Percentiles rank a stretch among this genome's conserved stretches.
Conservation (phyloP, 37 sponge, comb jelly and placozoan species). For the Diacarnus erythraeanus region DNA sequence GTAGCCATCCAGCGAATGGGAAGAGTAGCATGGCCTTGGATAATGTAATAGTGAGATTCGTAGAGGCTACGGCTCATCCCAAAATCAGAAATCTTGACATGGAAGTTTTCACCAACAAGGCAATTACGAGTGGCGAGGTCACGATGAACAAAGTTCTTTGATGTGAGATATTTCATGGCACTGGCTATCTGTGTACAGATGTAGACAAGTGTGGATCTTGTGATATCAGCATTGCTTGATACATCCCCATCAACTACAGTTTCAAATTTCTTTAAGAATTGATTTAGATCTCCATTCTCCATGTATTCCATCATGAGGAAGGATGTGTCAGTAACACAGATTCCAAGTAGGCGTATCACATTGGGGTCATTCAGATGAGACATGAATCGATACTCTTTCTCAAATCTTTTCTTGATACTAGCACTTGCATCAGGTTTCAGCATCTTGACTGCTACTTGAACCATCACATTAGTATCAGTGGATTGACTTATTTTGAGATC, state of each 20-base stretch:
- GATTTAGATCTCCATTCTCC: conserved; percentile 72
- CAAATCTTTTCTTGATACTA: conserved; percentile 23
- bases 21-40: conserved; percentile 42
- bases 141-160: conserved; percentile 60
- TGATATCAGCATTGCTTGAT: neutral
- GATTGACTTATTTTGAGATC: conserved; percentile 32
- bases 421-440: conserved; percentile 22
- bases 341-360: conserved; percentile 56
- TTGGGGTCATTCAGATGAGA: conserved; percentile 49
- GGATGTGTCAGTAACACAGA: conserved; percentile 32
- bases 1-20: conserved; percentile 79
- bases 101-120: conserved; percentile 56
- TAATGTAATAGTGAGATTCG: conserved; percentile 48
- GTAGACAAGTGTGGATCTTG: conserved; percentile 17
- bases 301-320: conserved; percentile 78
- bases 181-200: conserved; percentile 58
- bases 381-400: conserved; percentile 73
- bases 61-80: conserved; percentile 65
- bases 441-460: conserved; percentile 58
- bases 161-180: conserved; percentile 71
- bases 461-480: neutral
- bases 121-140: conserved; percentile 75
- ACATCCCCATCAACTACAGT: neutral
- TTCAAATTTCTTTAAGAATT: conserved; percentile 45
- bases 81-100: conserved; percentile 70